A percentile compares a stretch with the other conserved stretches of the same genome.
Evolutionary conservation across 1,140 invertebrate genomes (phyloP).

Genomic region (Anoplophora glabripennis): DNA sequence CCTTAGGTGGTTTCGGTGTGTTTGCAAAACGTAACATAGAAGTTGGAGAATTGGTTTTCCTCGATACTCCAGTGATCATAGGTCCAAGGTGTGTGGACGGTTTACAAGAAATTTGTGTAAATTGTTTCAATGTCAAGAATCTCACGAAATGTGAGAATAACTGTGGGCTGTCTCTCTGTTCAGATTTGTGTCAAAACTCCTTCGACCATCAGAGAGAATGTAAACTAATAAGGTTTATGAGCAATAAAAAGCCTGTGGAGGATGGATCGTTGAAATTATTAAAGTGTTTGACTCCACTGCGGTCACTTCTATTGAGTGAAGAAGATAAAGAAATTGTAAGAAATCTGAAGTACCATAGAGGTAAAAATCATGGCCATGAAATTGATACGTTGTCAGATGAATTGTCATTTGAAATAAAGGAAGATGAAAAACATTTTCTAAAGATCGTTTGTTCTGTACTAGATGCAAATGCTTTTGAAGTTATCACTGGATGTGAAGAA

Average conservation of each 20-base stretch:
- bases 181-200: conserved; percentile 55
- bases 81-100: conserved; percentile 57
- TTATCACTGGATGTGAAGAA: conserved; percentile 50
- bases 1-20: conserved; percentile 58
- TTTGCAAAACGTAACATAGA: conserved; percentile 62
- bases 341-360: conserved; percentile 56
- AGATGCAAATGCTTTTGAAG: conserved; percentile 75
- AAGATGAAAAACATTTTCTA: conserved; percentile 62
- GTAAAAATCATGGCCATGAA: conserved; percentile 56
- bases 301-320: conserved; percentile 56
- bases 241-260: conserved; percentile 49
- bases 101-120: conserved; percentile 17
- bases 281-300: conserved; percentile 58
- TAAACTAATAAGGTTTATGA: conserved; percentile 53
- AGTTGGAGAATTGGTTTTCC: conserved; percentile 64
- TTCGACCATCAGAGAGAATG: conserved; percentile 59
- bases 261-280: conserved; percentile 50
- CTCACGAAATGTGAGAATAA: conserved; percentile 54
- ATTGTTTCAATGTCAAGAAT: conserved; percentile 45
- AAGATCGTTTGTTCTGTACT: conserved; percentile 59
- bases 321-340: conserved; percentile 55
- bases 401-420: conserved; percentile 54
- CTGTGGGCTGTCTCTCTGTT: conserved; percentile 61
- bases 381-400: conserved; percentile 56
- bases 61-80: conserved; percentile 62